Evolutionary conservation across 2,888 invertebrate genomes (phyloP), one percentile per base, ranked within the genome.

Genomic region (Cynaeus angustus): DNA sequence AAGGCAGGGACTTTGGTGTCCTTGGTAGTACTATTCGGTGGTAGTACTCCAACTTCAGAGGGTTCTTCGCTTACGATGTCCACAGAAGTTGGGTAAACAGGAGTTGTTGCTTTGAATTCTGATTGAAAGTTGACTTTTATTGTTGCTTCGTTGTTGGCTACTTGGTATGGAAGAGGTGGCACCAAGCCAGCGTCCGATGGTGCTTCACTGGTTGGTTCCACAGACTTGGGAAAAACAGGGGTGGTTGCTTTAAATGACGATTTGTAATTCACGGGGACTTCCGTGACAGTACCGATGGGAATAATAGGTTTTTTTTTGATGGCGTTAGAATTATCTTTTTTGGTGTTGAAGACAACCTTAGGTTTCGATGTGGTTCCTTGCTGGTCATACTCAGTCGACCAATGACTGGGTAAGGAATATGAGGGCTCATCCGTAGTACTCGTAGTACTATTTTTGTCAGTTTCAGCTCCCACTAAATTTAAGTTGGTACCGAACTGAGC

Each of bases 371-470:
- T 74, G 21, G 75, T 72, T 0, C 71, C 28, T 16, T 66, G 72
- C 66, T 77, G 76, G 61, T 28, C 4, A 26, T 80, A 79, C 58
- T 87, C 85, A 0, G 87, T 88, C 0, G 89, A 88, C 89, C 89
- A 89, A 65, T 87, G 87, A 5, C 86, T 85, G 0, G 89, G 89
- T 0, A 88, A 86, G 21, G 87, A 83, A 77, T 88, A 89, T 70
- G 84, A 86, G 14, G 84, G 83, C 74, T 87, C 87, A 64, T 84
- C 87, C 4, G 79, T 77, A 5, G 77, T 84, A 85, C 58, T 86
- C 85, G 78, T 75, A 3, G 76, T 84, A 85, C 56, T 86, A 85
- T 86, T 85, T 7, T 83, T 84, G 21, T 88, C 86, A 3, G 85
- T 80, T 75, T 88, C 88, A 1, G 85, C 85, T 1, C 79, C 85